Base-by-base conservation (phyloP, 2,888 invertebrate genomes). In the Heliconius cydno region DNA sequence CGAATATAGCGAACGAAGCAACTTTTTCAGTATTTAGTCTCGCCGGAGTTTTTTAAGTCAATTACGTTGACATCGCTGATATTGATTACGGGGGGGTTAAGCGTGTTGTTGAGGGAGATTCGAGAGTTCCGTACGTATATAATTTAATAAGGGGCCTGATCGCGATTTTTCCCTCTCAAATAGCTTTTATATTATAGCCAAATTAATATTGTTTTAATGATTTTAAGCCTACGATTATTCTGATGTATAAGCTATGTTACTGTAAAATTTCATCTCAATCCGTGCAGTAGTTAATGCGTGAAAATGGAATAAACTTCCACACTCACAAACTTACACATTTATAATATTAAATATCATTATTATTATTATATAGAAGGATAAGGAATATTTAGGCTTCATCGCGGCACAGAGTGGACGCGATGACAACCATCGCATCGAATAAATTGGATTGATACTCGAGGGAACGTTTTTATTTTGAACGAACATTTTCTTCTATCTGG, bases 11-110 rank as follows among this genome's bases (percentile, higher is more conserved):
- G 74, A 78, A 80, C 74, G 82, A 79, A 66, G 80, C 80, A 84
- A 82, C 82, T 85, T 85, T 84, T 79, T 79, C 85, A 84, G 88
- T 87, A 88, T 89, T 89, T 89, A 89, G 88, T 87, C 83, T 79
- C 83, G 80, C 79, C 84, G 79, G 82, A 87, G 85, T 88, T 89
- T 85, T 84, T 82, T 85, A 87, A 89, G 88, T 89, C 88, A 88
- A 89, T 89, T 88, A 87, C 85, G 85, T 84, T 85, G 86, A 87
- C 86, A 84, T 84, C 81, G 60, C 81, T 77, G 82, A 82, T 87
- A 88, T 89, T 86, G 87, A 87, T 88, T 87, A 82, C 81, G 82
- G 70, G 70, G 34, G 72, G 7, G 84, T 67, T 73, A 82, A 82
- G 84, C 71, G 80, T 60, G 83, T 82, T 75, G 25, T n/a, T 12